phyloP scores from a whole-genome alignment of 2,888 invertebrate genomes.

The Muscina levida region DNA sequence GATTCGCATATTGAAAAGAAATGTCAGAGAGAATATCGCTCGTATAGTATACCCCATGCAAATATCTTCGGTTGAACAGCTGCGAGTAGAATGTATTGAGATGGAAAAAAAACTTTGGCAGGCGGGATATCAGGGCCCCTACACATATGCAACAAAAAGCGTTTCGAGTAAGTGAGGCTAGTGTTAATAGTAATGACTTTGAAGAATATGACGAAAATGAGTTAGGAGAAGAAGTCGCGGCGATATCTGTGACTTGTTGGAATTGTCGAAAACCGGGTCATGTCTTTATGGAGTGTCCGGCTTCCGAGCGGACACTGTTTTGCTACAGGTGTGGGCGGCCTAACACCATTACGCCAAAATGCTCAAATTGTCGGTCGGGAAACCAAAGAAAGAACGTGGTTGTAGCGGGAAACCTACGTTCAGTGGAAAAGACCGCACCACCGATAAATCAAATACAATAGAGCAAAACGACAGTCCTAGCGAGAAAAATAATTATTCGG shows the following conservation, averaged over 20 bases:
- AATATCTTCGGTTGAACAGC: slow-evolving; percentile 5
- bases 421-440: neutral
- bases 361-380: neutral
- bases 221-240: neutral
- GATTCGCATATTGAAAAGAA: slow-evolving; percentile 28
- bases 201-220: no score
- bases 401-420: slow-evolving; percentile 15
- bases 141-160: no score
- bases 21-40: slow-evolving; percentile 25
- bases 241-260: slow-evolving; percentile 39
- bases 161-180: no score
- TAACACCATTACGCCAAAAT: slow-evolving; percentile 17
- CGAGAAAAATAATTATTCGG: no score
- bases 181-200: no score
- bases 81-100: slow-evolving; percentile 12
- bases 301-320: neutral
- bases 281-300: slow-evolving; percentile 22
- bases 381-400: neutral
- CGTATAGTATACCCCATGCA: slow-evolving; percentile 22
- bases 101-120: neutral
- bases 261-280: slow-evolving; percentile 17
- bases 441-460: neutral
- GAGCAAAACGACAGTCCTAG: no score
- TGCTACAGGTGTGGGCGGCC: slow-evolving; percentile 41
- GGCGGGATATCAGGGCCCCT: no score